Evolutionary conservation across 2,888 invertebrate genomes (phyloP), one percentile per base, ranked within the genome.

Genomic region (Mesoligia furuncula): DNA sequence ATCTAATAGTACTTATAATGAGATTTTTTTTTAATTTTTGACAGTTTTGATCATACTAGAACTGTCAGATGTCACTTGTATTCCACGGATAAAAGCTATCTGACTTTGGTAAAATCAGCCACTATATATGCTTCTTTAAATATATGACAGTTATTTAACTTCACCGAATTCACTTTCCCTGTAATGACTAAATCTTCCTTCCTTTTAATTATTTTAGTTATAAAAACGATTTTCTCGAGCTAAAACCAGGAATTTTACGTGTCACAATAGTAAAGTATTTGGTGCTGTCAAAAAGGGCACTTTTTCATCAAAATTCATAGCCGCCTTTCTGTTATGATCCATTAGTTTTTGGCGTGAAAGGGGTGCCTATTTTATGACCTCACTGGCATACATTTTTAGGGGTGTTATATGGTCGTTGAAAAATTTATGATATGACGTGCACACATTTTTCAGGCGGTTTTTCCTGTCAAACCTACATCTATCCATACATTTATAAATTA

Each of bases 331-430:
- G 77, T 85, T 87, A 88, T 85, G 84, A 80, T 84, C 86, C 90
- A 89, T 90, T 90, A 89, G 84, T 85, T 82, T 75, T 57, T 73
- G 80, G 79, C 81, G 75, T 84, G 79, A 88, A 90, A 88, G 73
- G 88, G 88, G 79, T 87, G 73, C 81, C 77, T 85, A 73, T 45
- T 90, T 87, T 88, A 88, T 79, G 75, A 73, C 72, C 62, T 77
- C 64, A 76, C 72, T 61, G 62, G 70, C 85, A 75, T 85, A 81
- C 65, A 85, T 85, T 86, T 88, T 86, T 77, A 84, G 75, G 59
- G 74, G 76, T 67, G 78, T 78, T 69, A 67, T 75, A 78, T 69
- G 45, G 48, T 59, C 70, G 51, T 68, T 75, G 73, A 78, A 81
- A 85, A 79, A 77, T 77, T 72, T 75, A 79, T 62, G 73, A 61